These are phyloP conservation scores for Okamejei kenojei DNA, from an alignment of 2,797 vertebrate species.

Conservation along the genomic window DNA sequence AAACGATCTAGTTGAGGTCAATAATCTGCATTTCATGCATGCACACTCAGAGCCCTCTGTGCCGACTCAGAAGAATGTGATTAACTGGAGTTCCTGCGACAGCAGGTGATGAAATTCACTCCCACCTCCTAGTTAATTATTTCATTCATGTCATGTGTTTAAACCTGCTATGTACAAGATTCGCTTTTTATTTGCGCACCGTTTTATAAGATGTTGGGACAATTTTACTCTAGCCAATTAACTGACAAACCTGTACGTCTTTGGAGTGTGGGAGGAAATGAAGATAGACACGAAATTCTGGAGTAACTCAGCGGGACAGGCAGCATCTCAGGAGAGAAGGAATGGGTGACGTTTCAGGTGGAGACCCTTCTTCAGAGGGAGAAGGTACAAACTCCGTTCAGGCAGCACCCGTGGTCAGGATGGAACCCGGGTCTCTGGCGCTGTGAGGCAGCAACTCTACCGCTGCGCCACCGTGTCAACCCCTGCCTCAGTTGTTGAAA, in stretches of 20 bases:
- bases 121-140: background rate
- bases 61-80: background rate
- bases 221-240: background rate
- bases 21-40: conserved; percentile 3
- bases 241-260: too few relatives aligned
- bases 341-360: too few relatives aligned
- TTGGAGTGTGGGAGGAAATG: too few relatives aligned
- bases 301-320: too few relatives aligned
- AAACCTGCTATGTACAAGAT: background rate
- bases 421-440: too few relatives aligned
- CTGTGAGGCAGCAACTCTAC: too few relatives aligned
- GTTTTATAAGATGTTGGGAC: background rate
- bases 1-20: background rate
- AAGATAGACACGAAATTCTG: too few relatives aligned
- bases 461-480: too few relatives aligned
- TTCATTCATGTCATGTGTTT: background rate
- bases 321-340: too few relatives aligned
- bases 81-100: background rate
- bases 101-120: background rate
- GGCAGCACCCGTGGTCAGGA: too few relatives aligned
- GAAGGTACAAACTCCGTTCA: too few relatives aligned
- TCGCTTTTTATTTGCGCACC: background rate
- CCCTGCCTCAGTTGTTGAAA: background rate
- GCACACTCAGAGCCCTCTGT: background rate
- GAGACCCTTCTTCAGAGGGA: too few relatives aligned